These are phyloP conservation scores for Drosophila sordidula DNA, from an alignment of 2,888 invertebrate species.

Conservation along the genomic window DNA sequence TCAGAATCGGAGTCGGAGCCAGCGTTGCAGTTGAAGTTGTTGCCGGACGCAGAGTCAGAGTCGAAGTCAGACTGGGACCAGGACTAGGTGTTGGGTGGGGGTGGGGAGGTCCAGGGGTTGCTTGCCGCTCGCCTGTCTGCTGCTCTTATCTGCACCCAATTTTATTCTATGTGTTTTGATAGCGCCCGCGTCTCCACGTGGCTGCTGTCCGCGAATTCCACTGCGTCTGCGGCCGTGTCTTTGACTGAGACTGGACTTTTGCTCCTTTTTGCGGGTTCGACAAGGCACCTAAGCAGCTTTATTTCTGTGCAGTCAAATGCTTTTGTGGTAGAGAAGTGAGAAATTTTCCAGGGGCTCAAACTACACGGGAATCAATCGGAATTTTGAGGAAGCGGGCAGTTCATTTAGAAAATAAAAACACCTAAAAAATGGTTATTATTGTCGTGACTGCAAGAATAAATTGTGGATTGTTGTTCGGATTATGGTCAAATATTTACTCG, in stretches of 20 bases:
- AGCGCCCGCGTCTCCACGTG: constrained; percentile 30
- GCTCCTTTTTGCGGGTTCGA: not conserved
- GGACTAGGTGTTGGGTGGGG: not conserved
- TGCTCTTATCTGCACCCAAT: constrained; percentile 39
- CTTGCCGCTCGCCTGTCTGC: constrained; percentile 13
- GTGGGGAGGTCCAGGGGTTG: not conserved
- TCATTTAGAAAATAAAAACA: no score
- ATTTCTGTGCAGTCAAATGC: constrained; percentile 3
- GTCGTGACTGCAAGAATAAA: no score
- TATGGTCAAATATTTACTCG: no score
- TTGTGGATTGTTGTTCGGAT: no score
- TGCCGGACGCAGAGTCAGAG: not conserved
- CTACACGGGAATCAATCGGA: not conserved
- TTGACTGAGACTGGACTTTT: not conserved
- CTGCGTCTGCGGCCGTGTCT: constrained; percentile 2
- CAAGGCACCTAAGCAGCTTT: constrained; percentile 4
- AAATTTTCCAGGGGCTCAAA: not conserved
- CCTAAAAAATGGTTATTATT: no score
- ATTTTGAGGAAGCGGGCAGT: not conserved
- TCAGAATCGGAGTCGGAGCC: constrained; percentile 5
- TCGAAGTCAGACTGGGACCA: not conserved
- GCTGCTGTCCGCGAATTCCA: constrained; percentile 24
- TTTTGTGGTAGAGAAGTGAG: not conserved
- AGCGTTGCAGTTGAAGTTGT: constrained; percentile 7
- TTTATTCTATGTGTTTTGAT: constrained; percentile 45